phyloP scores from a whole-genome alignment of 1,140 invertebrate species.

The Parasteatoda tepidariorum region DNA sequence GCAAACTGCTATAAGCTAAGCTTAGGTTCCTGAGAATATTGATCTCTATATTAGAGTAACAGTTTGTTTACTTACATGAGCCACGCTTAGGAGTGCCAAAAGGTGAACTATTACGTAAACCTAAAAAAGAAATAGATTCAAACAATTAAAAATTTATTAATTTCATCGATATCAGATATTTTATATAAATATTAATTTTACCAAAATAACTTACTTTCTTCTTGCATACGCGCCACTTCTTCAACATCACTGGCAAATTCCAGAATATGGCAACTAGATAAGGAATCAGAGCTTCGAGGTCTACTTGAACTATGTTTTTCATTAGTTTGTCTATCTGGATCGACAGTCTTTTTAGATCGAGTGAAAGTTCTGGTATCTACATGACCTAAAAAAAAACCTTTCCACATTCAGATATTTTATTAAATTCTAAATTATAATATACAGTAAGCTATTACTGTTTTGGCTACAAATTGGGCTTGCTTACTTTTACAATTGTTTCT shows the following conservation, averaged over 20 bases:
- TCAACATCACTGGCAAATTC: conserved; percentile 66
- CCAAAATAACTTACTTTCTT: conserved; percentile 63
- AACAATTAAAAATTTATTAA: background rate
- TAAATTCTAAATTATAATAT: too few species aligned
- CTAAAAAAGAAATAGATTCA: conserved; percentile 5
- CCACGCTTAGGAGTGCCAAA: conserved; percentile 44
- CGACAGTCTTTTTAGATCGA: conserved; percentile 66
- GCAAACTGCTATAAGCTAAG: too few species aligned
- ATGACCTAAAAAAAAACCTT: background rate
- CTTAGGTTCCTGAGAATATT: too few species aligned
- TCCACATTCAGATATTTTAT: too few species aligned
- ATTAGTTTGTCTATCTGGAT: conserved; percentile 46
- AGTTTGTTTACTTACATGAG: conserved; percentile 48
- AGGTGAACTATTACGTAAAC: conserved; percentile 51
- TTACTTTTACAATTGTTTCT: too few species aligned
- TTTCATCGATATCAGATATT: background rate
- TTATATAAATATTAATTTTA: background rate
- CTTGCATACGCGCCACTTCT: conserved; percentile 65
- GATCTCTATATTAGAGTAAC: too few species aligned
- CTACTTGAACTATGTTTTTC: conserved; percentile 60
- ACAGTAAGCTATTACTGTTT: too few species aligned
- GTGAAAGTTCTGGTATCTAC: conserved; percentile 67
- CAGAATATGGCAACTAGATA: conserved; percentile 62
- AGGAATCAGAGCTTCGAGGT: conserved; percentile 61
- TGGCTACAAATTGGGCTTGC: too few species aligned